Base-by-base conservation (phyloP, 2,113 vertebrate species). In the Ploceus nigricollis region DNA sequence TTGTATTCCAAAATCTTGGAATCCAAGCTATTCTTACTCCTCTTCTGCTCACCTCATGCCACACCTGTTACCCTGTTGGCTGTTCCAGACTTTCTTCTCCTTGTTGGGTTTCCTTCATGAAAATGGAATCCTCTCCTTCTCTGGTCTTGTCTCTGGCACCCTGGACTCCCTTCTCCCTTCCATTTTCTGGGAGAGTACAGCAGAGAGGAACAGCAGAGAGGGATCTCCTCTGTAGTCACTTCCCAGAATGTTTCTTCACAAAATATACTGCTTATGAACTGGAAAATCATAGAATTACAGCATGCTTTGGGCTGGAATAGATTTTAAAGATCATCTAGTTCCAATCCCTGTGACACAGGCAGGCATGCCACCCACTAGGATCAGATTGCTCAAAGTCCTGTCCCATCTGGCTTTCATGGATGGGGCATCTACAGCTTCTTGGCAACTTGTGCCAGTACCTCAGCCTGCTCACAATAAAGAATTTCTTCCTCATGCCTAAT, bases 121-220 rank as follows among this genome's bases (percentile, higher is more conserved):
- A 83, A 66, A 63, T 44, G 4, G 3, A 3, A 16, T 66, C 48
- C 1, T 56, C 11, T 45, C 14, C 28, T 77, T 66, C 22, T 58
- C 33, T 61, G 14, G 1, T 57, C 27, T 39, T 27, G 7, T 45
- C 30, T 53, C 42, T 0, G 0, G 13, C 6, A 37, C 13, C 11
- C 21, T 31, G 19, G 21, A 30, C 13, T 56, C 57, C 30, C 20
- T 27, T 50, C 5, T 65, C 8, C 12, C 16, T 25, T 72, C 50
- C 3, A 15, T 45, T 80, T 89, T 71, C 53, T 58, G 35, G 27
- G 15, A 27, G 69, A 70, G 56, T 48, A n/a, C n/a, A n/a, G n/a
- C n/a, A n/a, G n/a, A n/a, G 22, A 40, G 28, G 71, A 73, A 37
- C 8, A 45, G 8, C 13, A 82, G n/a, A 76, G 39, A 57, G 13